A percentile compares a stretch with the other conserved stretches of the same genome.
phyloP scores from a whole-genome alignment of 2,888 invertebrate genomes.

The Agrenia bidenticulata region DNA sequence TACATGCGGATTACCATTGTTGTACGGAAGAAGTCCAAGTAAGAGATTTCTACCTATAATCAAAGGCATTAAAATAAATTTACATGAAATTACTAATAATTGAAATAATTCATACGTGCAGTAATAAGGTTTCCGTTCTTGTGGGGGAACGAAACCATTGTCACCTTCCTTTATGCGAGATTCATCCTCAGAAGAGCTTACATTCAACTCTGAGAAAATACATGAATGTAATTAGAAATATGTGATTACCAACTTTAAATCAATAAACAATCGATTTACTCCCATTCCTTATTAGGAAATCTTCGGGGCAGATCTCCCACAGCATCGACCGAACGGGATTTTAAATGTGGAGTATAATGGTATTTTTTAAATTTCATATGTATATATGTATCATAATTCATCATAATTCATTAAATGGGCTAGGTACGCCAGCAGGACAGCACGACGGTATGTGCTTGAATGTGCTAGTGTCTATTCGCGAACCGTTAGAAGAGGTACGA shows the following conservation, averaged over 20 bases:
- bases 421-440: constrained; percentile 45
- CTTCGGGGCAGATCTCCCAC: constrained; percentile 82
- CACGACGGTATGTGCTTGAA: constrained; percentile 80
- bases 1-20: constrained; percentile 76
- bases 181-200: constrained; percentile 80
- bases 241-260: background rate
- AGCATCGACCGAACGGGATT: constrained; percentile 79
- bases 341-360: constrained; percentile 61
- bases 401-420: too few relatives aligned
- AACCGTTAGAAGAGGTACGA: constrained; percentile 72
- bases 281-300: constrained; percentile 65
- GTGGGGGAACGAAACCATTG: constrained; percentile 79
- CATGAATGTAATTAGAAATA: constrained; percentile 66
- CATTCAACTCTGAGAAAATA: constrained; percentile 84
- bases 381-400: background rate
- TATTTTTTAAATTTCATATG: constrained; percentile 11
- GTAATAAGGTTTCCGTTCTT: constrained; percentile 79
- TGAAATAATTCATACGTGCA: constrained; percentile 49
- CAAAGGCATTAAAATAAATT: background rate
- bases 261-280: background rate
- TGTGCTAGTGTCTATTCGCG: constrained; percentile 77
- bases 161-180: constrained; percentile 84
- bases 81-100: constrained; percentile 5
- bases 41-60: constrained; percentile 54
- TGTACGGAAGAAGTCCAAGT: constrained; percentile 75